These are phyloP conservation scores for Psix sp. DNA, from an alignment of 1,140 invertebrate genomes.

Conservation along the genomic window DNA sequence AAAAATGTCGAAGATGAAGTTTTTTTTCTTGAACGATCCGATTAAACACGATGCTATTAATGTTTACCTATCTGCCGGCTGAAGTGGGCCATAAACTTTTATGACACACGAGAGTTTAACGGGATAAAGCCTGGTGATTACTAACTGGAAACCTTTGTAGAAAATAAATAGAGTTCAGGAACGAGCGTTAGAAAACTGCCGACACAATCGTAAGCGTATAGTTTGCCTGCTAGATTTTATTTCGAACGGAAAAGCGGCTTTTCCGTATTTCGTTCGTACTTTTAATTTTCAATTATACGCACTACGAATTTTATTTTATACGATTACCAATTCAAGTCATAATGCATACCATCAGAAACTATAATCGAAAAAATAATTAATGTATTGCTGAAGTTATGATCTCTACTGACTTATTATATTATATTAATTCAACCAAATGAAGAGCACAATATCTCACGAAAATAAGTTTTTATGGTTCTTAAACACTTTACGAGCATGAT, in stretches of 20 bases:
- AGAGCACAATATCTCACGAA: no score
- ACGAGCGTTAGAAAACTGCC: constrained; percentile 48
- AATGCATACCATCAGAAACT: constrained; percentile 29
- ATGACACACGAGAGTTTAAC: constrained; percentile 58
- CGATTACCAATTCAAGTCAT: constrained; percentile 30
- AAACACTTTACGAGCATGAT: no score
- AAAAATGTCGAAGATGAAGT: constrained; percentile 29
- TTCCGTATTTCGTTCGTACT: constrained; percentile 46
- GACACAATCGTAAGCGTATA: constrained; percentile 39
- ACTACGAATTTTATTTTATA: constrained; percentile 50
- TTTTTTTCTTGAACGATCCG: constrained; percentile 19
- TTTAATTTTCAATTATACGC: constrained; percentile 57
- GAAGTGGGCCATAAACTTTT: constrained; percentile 57
- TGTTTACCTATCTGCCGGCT: constrained; percentile 47
- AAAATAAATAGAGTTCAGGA: constrained; percentile 57
- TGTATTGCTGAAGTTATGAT: no score
- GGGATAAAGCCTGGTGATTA: constrained; percentile 45
- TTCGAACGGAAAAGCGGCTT: constrained; percentile 46
- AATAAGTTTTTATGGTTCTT: no score
- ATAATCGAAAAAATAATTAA: constrained; percentile 27
- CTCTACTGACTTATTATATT: no score
- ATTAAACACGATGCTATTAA: constrained; percentile 53
- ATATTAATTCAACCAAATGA: no score
- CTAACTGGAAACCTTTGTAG: constrained; percentile 52
- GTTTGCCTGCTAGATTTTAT: constrained; percentile 55